phyloP scores from a whole-genome alignment of 53 echinoderm and acorn worm species.

The Stichopus horrens region DNA sequence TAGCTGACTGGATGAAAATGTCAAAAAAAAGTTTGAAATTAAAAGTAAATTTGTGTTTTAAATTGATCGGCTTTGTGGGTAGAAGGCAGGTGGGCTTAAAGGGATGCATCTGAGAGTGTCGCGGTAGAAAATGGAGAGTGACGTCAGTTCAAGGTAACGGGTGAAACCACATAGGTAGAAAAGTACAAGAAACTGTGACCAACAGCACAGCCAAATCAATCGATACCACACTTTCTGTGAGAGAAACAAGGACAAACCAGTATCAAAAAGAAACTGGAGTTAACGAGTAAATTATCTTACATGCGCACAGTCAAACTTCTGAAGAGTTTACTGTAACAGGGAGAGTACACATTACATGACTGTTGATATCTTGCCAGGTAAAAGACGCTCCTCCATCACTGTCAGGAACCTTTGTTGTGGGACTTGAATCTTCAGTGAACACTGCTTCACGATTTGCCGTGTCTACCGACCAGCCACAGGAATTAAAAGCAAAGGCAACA shows the following conservation, averaged over 20 bases:
- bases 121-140: background rate
- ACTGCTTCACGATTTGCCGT: too few relatives aligned
- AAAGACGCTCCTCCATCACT: too few relatives aligned
- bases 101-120: background rate
- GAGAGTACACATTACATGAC: too few relatives aligned
- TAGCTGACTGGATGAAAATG: constrained; percentile 26
- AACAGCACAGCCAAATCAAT: background rate
- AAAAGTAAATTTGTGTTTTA: constrained; percentile 41
- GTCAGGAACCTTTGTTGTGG: too few relatives aligned
- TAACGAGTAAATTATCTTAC: too few relatives aligned
- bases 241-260: background rate
- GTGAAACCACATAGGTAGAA: background rate
- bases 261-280: too few relatives aligned
- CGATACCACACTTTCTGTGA: background rate
- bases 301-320: too few relatives aligned
- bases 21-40: constrained; percentile 30
- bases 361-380: too few relatives aligned
- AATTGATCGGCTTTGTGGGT: constrained; percentile 46
- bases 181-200: background rate
- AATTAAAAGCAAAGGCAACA: too few relatives aligned
- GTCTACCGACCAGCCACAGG: too few relatives aligned
- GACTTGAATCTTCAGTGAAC: too few relatives aligned
- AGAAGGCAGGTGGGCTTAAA: constrained; percentile 10
- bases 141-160: background rate
- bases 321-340: too few relatives aligned